A percentile compares a stretch with the other conserved stretches of the same genome.
Evolutionary conservation across 1,140 invertebrate genomes (phyloP).

Genomic region (Euwallacea similis): DNA sequence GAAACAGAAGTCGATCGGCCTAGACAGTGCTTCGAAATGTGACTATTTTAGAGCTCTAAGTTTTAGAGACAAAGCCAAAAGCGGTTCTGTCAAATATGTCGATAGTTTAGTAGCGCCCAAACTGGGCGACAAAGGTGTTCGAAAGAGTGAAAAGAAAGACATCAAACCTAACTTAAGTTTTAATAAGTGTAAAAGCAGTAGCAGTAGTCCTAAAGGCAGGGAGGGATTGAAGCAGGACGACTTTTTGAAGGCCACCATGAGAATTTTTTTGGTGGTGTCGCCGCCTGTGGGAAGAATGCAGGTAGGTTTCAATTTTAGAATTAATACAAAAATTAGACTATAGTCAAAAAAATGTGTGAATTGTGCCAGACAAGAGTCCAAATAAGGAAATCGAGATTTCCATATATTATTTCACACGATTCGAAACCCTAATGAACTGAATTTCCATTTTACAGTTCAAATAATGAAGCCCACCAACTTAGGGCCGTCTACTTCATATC

Average conservation of each 20-base stretch:
- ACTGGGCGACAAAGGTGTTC: conserved; percentile 48
- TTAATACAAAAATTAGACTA: too few relatives aligned
- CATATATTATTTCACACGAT: too few relatives aligned
- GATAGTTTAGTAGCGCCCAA: conserved; percentile 41
- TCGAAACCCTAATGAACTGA: too few relatives aligned
- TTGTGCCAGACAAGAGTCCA: too few relatives aligned
- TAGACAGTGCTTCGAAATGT: conserved; percentile 34
- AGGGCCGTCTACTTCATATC: too few relatives aligned
- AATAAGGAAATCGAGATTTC: too few relatives aligned
- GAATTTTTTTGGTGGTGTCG: conserved; percentile 67
- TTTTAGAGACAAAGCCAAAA: conserved; percentile 46
- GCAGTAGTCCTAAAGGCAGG: conserved; percentile 37
- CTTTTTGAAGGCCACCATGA: conserved; percentile 65
- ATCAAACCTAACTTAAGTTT: conserved; percentile 44
- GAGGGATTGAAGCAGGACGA: conserved; percentile 55
- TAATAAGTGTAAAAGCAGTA: conserved; percentile 44
- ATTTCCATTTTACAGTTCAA: too few relatives aligned
- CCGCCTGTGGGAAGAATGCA: conserved; percentile 65
- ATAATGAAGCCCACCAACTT: too few relatives aligned
- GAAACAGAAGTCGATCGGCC: conserved; percentile 47
- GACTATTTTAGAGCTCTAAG: conserved; percentile 45
- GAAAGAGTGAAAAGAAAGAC: conserved; percentile 51
- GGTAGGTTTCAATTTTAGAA: conserved; percentile 45
- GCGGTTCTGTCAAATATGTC: conserved; percentile 45
- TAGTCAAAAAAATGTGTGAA: too few relatives aligned